Evolutionary conservation across 2,888 invertebrate genomes (phyloP).

Genomic region (Tenthredo amoena): DNA sequence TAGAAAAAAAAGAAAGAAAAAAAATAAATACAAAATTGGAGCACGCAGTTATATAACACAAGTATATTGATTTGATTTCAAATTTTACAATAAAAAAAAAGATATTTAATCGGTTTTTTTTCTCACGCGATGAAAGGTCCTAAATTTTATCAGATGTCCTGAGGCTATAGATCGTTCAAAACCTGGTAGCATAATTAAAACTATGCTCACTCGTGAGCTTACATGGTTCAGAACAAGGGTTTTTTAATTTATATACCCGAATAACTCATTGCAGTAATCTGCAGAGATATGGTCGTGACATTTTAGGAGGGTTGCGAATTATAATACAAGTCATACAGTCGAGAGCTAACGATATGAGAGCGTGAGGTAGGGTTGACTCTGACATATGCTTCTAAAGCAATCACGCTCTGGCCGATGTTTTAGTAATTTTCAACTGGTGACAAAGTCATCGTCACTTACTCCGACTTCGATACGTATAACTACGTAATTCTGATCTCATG

Average conservation of each 20-base stretch:
- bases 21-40: not conserved
- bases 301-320: not conserved
- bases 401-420: not conserved
- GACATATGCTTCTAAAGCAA: constrained; percentile 3
- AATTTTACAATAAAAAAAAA: not conserved
- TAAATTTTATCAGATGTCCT: not conserved
- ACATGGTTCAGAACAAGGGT: not conserved
- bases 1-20: not conserved
- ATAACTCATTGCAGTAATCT: constrained; percentile 13
- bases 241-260: not conserved
- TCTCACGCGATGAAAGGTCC: not conserved
- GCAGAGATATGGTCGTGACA: not conserved
- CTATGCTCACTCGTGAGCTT: not conserved
- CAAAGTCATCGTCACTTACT: constrained; percentile 25
- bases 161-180: not conserved
- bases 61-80: not conserved
- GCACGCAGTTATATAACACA: not conserved
- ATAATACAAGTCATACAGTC: constrained; percentile 17
- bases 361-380: not conserved
- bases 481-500: constrained; percentile 1
- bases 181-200: not conserved
- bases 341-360: not conserved
- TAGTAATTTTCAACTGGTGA: not conserved
- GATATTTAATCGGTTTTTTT: not conserved
- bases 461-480: constrained; percentile 2